These are phyloP conservation scores for Dendrolimus houi DNA, from an alignment of 2,888 invertebrate species.

Conservation along the genomic window DNA sequence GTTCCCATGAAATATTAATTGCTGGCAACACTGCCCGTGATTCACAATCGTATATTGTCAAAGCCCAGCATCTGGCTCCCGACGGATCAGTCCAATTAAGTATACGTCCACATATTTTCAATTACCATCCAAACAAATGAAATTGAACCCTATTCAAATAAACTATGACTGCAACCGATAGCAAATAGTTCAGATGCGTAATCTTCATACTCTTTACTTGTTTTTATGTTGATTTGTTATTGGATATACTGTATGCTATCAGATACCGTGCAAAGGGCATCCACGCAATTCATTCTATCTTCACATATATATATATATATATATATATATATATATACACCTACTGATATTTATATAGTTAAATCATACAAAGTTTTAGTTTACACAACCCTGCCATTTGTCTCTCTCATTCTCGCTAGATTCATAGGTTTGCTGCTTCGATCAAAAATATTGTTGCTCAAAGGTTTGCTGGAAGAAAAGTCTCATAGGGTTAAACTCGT, in stretches of 20 bases:
- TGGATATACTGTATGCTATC: background rate
- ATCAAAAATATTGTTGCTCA: no score
- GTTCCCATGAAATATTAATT: no score
- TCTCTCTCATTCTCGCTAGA: no score
- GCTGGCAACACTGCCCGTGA: conserved; percentile 9
- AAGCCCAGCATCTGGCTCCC: conserved; percentile 44
- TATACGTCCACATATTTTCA: conserved; percentile 11
- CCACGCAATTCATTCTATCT: background rate
- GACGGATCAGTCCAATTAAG: conserved; percentile 49
- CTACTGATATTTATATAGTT: no score
- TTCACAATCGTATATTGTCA: conserved; percentile 51
- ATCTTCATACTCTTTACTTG: background rate
- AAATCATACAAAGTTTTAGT: no score
- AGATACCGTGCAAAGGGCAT: background rate
- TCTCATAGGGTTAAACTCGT: no score
- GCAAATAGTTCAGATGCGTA: background rate
- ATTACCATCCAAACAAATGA: background rate
- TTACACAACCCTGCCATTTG: no score
- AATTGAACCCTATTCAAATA: background rate
- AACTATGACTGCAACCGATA: background rate
- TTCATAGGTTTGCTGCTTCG: no score
- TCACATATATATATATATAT: background rate
- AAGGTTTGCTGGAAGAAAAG: no score
- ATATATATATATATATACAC: no score
- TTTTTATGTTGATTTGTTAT: background rate